These are phyloP conservation scores for Triops cancriformis DNA, from an alignment of 1,140 invertebrate genomes.

Conservation along the genomic window DNA sequence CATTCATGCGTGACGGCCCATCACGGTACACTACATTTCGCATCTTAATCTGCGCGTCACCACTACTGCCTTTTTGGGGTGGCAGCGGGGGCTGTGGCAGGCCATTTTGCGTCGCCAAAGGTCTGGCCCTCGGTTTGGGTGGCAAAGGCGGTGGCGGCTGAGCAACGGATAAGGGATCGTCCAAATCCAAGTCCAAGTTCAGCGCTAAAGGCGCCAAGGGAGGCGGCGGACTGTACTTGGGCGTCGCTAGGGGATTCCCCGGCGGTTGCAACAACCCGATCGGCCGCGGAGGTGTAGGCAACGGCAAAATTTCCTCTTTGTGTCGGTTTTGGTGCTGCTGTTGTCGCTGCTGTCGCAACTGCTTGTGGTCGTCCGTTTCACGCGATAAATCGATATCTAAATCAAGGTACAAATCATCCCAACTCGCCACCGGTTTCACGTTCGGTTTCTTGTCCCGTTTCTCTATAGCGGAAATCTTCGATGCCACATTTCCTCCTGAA, in stretches of 20 bases:
- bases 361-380: slow-evolving; percentile 27
- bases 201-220: slow-evolving; percentile 20
- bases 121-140: slow-evolving; percentile 24
- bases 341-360: slow-evolving; percentile 12
- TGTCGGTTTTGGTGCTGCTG: slow-evolving; percentile 18
- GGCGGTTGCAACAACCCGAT: not conserved
- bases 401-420: slow-evolving; percentile 25
- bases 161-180: slow-evolving; percentile 24
- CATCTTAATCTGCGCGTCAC: not conserved
- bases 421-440: slow-evolving; percentile 22
- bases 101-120: slow-evolving; percentile 12
- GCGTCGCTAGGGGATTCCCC: slow-evolving; percentile 10
- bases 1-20: slow-evolving; percentile 19
- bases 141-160: slow-evolving; percentile 27
- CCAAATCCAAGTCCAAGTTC: slow-evolving; percentile 25
- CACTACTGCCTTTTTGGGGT: slow-evolving; percentile 6
- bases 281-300: slow-evolving; percentile 16
- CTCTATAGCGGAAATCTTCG: slow-evolving; percentile 21
- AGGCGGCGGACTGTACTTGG: slow-evolving; percentile 20
- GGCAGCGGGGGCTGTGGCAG: slow-evolving; percentile 10
- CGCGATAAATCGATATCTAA: slow-evolving; percentile 24
- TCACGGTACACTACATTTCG: slow-evolving; percentile 6
- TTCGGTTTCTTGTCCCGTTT: slow-evolving; percentile 16
- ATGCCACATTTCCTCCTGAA: slow-evolving; percentile 21
- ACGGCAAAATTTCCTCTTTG: not conserved